Percentiles rank a stretch among this genome's conserved stretches.
phyloP scores from a whole-genome alignment of 64 coral and sea anemone species.

The Hydrozoanthus tunicans region DNA sequence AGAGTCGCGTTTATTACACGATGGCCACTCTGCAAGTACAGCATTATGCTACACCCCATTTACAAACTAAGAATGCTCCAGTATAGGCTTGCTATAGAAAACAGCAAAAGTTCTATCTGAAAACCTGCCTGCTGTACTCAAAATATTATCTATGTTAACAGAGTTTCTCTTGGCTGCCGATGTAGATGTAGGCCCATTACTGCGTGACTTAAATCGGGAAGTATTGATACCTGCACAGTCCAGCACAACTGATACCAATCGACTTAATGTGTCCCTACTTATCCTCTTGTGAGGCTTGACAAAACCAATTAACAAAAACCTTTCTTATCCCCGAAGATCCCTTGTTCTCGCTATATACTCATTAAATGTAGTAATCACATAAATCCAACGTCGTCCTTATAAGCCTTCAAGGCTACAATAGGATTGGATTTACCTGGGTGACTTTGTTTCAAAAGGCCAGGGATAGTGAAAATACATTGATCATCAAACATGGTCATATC shows the following conservation, averaged over 20 bases:
- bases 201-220: constrained; percentile 12
- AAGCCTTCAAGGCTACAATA: background rate
- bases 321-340: constrained; percentile 15
- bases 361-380: constrained; percentile 33
- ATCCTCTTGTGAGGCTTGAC: constrained; percentile 37
- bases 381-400: background rate
- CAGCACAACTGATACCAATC: constrained; percentile 1
- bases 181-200: constrained; percentile 4
- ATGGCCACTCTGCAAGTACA: background rate
- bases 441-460: constrained; percentile 37
- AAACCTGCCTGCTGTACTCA: constrained; percentile 25
- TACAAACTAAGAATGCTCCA: constrained; percentile 9
- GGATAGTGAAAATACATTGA: constrained; percentile 17
- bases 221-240: background rate
- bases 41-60: background rate
- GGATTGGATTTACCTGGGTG: constrained; percentile 3
- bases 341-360: constrained; percentile 56
- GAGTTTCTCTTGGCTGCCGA: background rate
- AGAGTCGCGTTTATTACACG: background rate
- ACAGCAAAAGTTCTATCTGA: constrained; percentile 35
- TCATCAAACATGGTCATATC: constrained; percentile 4
- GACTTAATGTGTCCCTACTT: constrained; percentile 23
- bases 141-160: constrained; percentile 11
- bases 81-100: constrained; percentile 30
- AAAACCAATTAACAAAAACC: constrained; percentile 44